Percentiles rank a stretch among this genome's conserved stretches.
phyloP scores from a whole-genome alignment of 2,888 invertebrate genomes.

The Drosophila merina region DNA sequence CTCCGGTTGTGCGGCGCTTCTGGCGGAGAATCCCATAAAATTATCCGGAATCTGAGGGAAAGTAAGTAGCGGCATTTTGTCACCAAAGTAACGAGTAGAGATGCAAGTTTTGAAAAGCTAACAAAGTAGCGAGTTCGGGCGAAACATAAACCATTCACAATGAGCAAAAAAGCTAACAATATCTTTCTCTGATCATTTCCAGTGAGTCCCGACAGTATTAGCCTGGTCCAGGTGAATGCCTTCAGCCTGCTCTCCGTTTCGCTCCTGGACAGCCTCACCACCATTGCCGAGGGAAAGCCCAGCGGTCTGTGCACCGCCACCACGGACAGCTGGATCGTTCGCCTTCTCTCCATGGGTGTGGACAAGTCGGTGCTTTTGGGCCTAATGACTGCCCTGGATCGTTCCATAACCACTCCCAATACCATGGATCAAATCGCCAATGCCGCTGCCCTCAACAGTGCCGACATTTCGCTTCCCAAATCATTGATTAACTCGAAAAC shows the following conservation, averaged over 20 bases:
- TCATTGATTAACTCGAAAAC: constrained; percentile 3
- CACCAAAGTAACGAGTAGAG: not conserved
- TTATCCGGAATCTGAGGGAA: constrained; percentile 58
- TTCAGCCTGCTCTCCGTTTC: constrained; percentile 61
- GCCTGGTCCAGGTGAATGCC: constrained; percentile 53
- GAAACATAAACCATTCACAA: not conserved
- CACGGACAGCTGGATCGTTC: constrained; percentile 59
- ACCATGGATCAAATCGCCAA: constrained; percentile 12
- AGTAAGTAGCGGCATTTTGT: constrained; percentile 53
- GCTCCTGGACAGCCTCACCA: constrained; percentile 53
- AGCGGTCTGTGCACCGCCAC: constrained; percentile 63
- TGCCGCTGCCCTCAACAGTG: constrained; percentile 22
- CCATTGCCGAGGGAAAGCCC: constrained; percentile 54
- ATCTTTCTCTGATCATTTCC: not conserved
- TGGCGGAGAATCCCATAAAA: constrained; percentile 41
- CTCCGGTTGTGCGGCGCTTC: constrained; percentile 62
- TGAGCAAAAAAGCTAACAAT: not conserved
- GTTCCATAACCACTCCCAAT: constrained; percentile 13
- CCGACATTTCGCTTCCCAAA: constrained; percentile 22
- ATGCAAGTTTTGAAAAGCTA: not conserved
- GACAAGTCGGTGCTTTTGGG: constrained; percentile 56
- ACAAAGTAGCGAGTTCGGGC: not conserved
- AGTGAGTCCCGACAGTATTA: constrained; percentile 57
- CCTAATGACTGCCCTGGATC: constrained; percentile 59
- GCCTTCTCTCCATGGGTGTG: constrained; percentile 63